Percentiles rank a stretch among this genome's conserved stretches.
Evolutionary conservation across 1,140 invertebrate genomes (phyloP).

Genomic region (Drosophila seguyi): DNA sequence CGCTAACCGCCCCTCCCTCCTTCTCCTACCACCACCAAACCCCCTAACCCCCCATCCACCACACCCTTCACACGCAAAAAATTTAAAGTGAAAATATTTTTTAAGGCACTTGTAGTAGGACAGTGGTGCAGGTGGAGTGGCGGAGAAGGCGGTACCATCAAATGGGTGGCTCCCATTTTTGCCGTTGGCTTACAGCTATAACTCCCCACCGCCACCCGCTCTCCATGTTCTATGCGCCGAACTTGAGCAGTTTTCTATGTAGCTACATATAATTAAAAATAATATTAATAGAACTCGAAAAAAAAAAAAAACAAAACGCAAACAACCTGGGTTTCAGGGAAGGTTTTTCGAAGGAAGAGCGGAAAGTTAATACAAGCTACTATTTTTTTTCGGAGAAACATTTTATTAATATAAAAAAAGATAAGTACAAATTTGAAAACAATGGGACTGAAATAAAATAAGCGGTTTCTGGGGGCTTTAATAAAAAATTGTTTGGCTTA

Average conservation of each 20-base stretch:
- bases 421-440: no score
- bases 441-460: no score
- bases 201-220: not conserved
- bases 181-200: slow-evolving; percentile 31
- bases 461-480: no score
- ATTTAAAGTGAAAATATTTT: slow-evolving; percentile 77
- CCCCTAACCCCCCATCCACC: slow-evolving; percentile 25
- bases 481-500: no score
- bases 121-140: slow-evolving; percentile 1
- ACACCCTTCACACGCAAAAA: slow-evolving; percentile 70
- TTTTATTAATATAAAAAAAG: accelerated
- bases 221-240: slow-evolving; percentile 35
- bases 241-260: slow-evolving; percentile 71
- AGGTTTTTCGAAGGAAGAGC: not conserved
- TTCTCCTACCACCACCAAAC: slow-evolving; percentile 2
- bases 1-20: slow-evolving; percentile 1
- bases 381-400: not conserved
- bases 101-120: slow-evolving; percentile 61
- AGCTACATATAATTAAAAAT: slow-evolving; percentile 68
- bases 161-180: slow-evolving; percentile 36
- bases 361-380: not conserved
- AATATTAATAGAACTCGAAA: slow-evolving; percentile 32
- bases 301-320: slow-evolving; percentile 24
- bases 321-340: slow-evolving; percentile 25
- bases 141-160: slow-evolving; percentile 6